These are phyloP conservation scores for Sylvietta virens DNA, from an alignment of 2,113 vertebrate species.

Conservation along the genomic window DNA sequence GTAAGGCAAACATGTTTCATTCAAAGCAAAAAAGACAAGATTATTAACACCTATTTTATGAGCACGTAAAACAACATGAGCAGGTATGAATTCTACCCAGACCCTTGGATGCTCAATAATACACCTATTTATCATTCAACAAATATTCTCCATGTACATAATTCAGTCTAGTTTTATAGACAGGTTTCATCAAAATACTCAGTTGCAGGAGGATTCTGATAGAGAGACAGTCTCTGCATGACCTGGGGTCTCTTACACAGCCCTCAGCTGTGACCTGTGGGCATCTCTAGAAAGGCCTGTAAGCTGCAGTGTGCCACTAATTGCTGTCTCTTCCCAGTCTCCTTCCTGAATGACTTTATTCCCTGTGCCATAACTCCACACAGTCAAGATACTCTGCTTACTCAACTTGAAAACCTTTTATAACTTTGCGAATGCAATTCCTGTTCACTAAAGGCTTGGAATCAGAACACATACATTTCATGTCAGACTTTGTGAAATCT, in stretches of 20 bases:
- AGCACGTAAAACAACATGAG: background rate
- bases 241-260: background rate
- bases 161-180: background rate
- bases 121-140: background rate
- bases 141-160: background rate
- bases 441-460: background rate
- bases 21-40: background rate
- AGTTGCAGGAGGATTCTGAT: background rate
- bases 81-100: background rate
- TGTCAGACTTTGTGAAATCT: background rate
- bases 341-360: background rate
- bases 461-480: background rate
- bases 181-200: background rate
- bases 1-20: background rate
- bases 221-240: background rate
- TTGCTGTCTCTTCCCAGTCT: background rate
- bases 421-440: background rate
- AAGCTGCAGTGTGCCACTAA: background rate
- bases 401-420: background rate
- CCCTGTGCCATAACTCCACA: background rate
- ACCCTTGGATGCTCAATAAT: background rate
- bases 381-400: background rate
- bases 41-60: background rate
- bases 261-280: background rate
- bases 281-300: background rate